Base-by-base conservation (phyloP, 2,113 vertebrate genomes). In the Alectura lathami region DNA sequence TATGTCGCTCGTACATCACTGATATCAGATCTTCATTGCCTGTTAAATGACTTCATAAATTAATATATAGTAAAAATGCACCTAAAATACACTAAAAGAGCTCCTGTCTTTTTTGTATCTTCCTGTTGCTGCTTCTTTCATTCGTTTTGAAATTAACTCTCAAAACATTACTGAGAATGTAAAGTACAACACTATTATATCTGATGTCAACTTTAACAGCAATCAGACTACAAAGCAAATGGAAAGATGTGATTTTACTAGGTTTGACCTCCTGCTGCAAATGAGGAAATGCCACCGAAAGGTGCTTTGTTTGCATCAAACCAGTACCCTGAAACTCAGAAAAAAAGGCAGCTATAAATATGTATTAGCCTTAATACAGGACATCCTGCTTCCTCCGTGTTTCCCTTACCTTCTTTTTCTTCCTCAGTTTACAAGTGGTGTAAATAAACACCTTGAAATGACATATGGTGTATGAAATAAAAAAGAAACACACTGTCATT, bases 281-380 rank as follows among this genome's bases (percentile, higher is more conserved):
- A 63, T 68, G 56, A 91, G 91, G 86, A 95, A 96, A 83, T 80
- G 42, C 40, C 67, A 86, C 18, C 70, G 60, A 68, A 78, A 91
- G 68, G 9, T 82, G 67, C n/a, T 76, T 89, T 93, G 80, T 83
- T 73, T 96, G 56, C 40, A 92, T 53, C 22, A 64, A 69, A 17
- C 17, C 36, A 50, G 30, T 51, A 92, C 92, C 92, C 89, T 90
- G 88, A 95, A 80, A 88, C 30, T 78, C 68, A 92, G 73, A 83
- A 48, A 69, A 69, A 93, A 43, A 54, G 64, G 47, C 53, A 93
- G 45, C 81, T 95, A 92, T 89, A 96, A 96, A 95, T 96, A 94
- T n/a, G 17, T 12, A 73, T 86, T 42, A 76, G 50, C 23, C 74
- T 77, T 83, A 94, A 72, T 93, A 79, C 80, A 87, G 74, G 84